Conservation (phyloP, 2,888 invertebrate genomes). For the Rhamnusium bicolor region DNA sequence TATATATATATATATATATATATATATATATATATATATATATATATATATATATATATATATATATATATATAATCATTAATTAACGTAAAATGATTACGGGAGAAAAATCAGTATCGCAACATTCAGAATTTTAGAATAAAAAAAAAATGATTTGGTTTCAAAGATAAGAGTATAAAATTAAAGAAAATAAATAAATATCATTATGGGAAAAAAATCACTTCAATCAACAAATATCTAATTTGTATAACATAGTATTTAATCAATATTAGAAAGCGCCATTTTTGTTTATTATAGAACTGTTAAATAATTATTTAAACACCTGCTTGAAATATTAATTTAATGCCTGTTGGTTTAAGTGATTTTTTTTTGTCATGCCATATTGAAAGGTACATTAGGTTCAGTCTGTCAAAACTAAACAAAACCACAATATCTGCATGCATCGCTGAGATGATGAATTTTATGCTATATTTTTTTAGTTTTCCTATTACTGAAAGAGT, state of each 20-base stretch:
- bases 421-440: neutral
- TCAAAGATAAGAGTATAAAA: too few species aligned
- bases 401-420: neutral
- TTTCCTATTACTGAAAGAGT: neutral
- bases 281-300: neutral
- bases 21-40: too few species aligned
- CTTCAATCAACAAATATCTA: neutral
- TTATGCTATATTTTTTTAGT: neutral
- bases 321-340: neutral
- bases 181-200: neutral
- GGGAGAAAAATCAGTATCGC: too few species aligned
- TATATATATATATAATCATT: too few species aligned
- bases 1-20: too few species aligned
- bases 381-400: neutral
- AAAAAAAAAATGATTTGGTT: too few species aligned
- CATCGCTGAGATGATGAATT: neutral
- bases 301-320: neutral
- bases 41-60: too few species aligned
- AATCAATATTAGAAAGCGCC: neutral
- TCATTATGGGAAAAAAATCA: neutral
- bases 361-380: neutral
- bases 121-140: too few species aligned
- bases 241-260: neutral
- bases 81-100: too few species aligned
- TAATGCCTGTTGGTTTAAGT: neutral